Percentiles rank a stretch among this genome's conserved stretches.
Evolutionary conservation across 2,113 vertebrate genomes (phyloP).

Genomic region (Oncorhynchus nerka): DNA sequence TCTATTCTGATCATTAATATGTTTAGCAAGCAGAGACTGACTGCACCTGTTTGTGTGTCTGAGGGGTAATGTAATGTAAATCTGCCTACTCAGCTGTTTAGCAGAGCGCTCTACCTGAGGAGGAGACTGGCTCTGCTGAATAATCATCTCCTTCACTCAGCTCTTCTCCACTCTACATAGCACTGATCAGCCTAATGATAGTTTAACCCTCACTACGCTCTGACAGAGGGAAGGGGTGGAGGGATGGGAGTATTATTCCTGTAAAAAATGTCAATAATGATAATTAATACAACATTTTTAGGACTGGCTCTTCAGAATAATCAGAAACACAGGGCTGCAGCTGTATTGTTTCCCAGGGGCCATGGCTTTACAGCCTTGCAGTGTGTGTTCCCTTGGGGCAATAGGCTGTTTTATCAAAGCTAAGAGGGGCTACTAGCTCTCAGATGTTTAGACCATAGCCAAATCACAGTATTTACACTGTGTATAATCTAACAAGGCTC

Average conservation of each 20-base stretch:
- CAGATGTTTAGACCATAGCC: conserved; percentile 20
- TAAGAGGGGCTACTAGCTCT: conserved; percentile 41
- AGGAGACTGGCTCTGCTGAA: background rate
- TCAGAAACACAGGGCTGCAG: conserved; percentile 7
- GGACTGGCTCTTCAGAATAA: conserved; percentile 12
- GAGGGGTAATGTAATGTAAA: background rate
- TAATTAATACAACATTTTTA: conserved; percentile 58
- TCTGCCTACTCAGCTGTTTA: conserved; percentile 25
- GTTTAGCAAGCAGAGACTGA: too few relatives aligned
- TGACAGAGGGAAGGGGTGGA: background rate
- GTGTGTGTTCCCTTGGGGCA: conserved; percentile 36
- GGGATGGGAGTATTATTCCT: background rate
- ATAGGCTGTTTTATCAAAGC: conserved; percentile 46
- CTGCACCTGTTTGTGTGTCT: background rate
- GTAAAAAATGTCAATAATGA: background rate
- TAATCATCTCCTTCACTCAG: background rate
- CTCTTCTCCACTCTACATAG: background rate
- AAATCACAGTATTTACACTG: conserved; percentile 34
- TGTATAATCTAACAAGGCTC: conserved; percentile 33
- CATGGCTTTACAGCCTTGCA: too few relatives aligned
- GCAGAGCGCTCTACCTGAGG: background rate
- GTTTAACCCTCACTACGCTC: background rate
- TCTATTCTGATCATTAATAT: too few relatives aligned
- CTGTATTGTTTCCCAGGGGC: too few relatives aligned
- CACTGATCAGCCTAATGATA: conserved; percentile 12